These are phyloP conservation scores for Bombus confusus DNA, from an alignment of 1,140 invertebrate genomes.

Conservation along the genomic window DNA sequence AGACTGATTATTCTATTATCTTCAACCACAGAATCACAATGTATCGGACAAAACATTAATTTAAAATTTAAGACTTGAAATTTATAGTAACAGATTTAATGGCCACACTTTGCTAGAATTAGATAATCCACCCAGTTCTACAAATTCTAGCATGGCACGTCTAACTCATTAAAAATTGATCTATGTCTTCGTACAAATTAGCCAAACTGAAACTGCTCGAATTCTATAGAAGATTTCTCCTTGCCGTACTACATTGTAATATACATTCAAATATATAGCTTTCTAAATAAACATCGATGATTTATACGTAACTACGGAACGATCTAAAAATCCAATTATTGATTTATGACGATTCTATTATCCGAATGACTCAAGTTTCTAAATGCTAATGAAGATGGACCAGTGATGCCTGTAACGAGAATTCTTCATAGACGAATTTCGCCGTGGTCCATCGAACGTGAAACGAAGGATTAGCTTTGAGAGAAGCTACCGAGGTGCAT, in stretches of 20 bases:
- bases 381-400: slow-evolving; percentile 11
- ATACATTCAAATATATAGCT: neutral
- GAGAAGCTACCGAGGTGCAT: slow-evolving; percentile 32
- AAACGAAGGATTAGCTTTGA: neutral
- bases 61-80: too few species aligned
- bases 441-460: slow-evolving; percentile 8
- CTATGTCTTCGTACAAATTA: neutral
- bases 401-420: neutral
- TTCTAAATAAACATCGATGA: neutral
- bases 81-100: neutral
- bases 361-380: neutral
- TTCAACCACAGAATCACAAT: neutral
- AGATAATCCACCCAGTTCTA: neutral
- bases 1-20: neutral
- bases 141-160: neutral
- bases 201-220: neutral
- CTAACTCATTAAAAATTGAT: neutral
- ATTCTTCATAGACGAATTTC: slow-evolving; percentile 2
- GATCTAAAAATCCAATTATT: neutral
- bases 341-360: neutral
- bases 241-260: neutral
- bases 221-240: neutral
- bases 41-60: too few species aligned
- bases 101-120: neutral
- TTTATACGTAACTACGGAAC: neutral